Base-by-base conservation (phyloP, 2,888 invertebrate species). In the Diarsia mendica region DNA sequence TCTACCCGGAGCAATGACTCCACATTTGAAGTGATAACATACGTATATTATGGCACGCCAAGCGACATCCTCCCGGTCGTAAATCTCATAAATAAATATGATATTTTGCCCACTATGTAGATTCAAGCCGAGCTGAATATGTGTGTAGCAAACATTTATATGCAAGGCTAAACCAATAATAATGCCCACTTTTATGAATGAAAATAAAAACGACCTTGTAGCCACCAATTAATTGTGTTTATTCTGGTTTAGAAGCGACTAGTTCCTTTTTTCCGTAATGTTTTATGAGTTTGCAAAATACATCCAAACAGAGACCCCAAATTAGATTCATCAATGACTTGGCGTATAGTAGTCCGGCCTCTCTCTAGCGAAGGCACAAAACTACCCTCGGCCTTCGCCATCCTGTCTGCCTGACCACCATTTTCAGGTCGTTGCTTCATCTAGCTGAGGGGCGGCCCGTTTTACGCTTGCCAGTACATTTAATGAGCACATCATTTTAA, bases 131-230 rank as follows among this genome's bases (percentile, higher is more conserved):
- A 23, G 23, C 55, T 55, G 13, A 55, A 23, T 23, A 15, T 13
- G 13, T 23, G 23, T 55, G 23, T 6, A 20, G 51, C 51, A 55
- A 53, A 11, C 23, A 23, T 60, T 63, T 23, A 44, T 39, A 20
- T 28, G 10, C 64, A 10, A 67, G n/a, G 64, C n/a, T 71, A 55
- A 67, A 75, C 39, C 28, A 79, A 51, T 76, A 51, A 76, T 61
- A 49, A 65, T 79, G 46, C 72, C 49, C n/a, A 44, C 33, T 49
- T 46, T 44, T 64, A 61, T 77, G 63, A 71, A 80, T 77, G 55
- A 72, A 68, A 51, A 77, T 80, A 73, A 77, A 70, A 74, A 46
- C 58, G 64, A 20, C 70, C 68, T 82, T 64, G 72, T 51, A 55
- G 48, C 72, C 66, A 39, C 70, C 65, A 58, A 61, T 71, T 66